Base-by-base conservation (phyloP, 2,113 vertebrate genomes). In the Isurus oxyrinchus region DNA sequence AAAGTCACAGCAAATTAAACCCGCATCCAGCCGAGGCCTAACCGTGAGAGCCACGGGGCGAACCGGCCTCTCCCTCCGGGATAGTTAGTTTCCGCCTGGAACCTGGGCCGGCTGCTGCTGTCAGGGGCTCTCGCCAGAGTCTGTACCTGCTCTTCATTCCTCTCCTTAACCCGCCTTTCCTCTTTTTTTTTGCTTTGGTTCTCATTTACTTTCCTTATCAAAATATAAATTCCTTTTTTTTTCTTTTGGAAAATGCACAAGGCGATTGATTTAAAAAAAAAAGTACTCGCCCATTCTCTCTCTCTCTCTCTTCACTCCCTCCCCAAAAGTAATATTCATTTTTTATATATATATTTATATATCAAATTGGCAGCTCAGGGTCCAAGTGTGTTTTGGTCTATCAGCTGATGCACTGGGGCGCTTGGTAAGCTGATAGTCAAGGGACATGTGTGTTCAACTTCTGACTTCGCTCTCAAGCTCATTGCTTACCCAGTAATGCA, bases 361-460 rank as follows among this genome's bases (percentile, higher is more conserved):
- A n/a, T n/a, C 13, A 40, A 0, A 84, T 44, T 84, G 25, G 53
- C 53, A 31, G 11, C 90, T 94, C 35, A 7, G 88, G 88, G 35
- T 94, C 90, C 90, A 40, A 63, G 35, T n/a, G 57, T 63, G 59
- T 94, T 94, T 40, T 63, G 90, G 88, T 61, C 90, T 14, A 25
- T 63, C 59, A 94, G 90, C 90, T 94, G 90, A 94, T 94, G 59
- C n/a, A 63, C 88, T 57, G 35, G 10, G 90, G n/a, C n/a, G 21
- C 40, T 11, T 94, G 59, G 59, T 93, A 93, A 93, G 14, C 31
- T n/a, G 88, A 63, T 94, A n/a, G 35, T 40, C 0, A 4, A 61
- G 90, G 16, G 90, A 94, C 88, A 40, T 94, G 35, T 63, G 88
- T 91, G 5, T 13, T n/a, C n/a, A 66, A 61, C 16, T 63, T 59